Evolutionary conservation across 2,888 invertebrate genomes (phyloP).

Genomic region (Kuschelorhynchus macadamiae): DNA sequence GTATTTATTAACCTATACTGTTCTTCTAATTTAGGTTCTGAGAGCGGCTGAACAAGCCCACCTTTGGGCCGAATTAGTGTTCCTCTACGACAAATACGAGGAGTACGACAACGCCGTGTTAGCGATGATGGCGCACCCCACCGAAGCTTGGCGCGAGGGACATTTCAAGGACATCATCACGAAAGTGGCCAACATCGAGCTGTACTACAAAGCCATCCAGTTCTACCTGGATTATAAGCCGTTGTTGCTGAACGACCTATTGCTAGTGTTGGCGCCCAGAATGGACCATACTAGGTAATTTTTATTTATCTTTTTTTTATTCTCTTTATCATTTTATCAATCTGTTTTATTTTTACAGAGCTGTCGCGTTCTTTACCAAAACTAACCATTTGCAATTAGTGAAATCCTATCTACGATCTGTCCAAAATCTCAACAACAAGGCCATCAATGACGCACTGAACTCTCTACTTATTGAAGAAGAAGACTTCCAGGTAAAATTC

Average conservation of each 20-base stretch:
- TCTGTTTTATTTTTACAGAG: slow-evolving; percentile 62
- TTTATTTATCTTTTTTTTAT: not conserved
- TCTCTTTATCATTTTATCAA: too few relatives aligned
- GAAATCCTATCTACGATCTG: slow-evolving; percentile 97
- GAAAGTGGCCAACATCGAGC: slow-evolving; percentile 94
- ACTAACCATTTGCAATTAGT: slow-evolving; percentile 94
- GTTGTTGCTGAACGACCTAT: slow-evolving; percentile 93
- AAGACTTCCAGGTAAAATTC: slow-evolving; percentile 84
- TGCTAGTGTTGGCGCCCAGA: slow-evolving; percentile 95
- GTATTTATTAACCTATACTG: too few relatives aligned
- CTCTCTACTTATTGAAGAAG: slow-evolving; percentile 95
- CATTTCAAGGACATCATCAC: slow-evolving; percentile 87
- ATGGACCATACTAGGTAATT: slow-evolving; percentile 97
- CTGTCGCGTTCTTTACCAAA: slow-evolving; percentile 84
- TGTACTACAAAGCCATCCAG: slow-evolving; percentile 99
- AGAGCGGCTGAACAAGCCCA: slow-evolving; percentile 99
- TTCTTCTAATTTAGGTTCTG: slow-evolving; percentile 66
- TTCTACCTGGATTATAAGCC: slow-evolving; percentile 99
- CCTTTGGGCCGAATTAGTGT: slow-evolving; percentile 98
- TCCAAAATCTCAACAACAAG: slow-evolving; percentile 98
- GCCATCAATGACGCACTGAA: slow-evolving; percentile 99
- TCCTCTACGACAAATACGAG: slow-evolving; percentile 99
- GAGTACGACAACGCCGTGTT: slow-evolving; percentile 99
- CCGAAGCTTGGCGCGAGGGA: slow-evolving; percentile 99
- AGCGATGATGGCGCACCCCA: slow-evolving; percentile 99